Conservation (phyloP, 1,140 invertebrate genomes). For the Elymnias hypermnestra region DNA sequence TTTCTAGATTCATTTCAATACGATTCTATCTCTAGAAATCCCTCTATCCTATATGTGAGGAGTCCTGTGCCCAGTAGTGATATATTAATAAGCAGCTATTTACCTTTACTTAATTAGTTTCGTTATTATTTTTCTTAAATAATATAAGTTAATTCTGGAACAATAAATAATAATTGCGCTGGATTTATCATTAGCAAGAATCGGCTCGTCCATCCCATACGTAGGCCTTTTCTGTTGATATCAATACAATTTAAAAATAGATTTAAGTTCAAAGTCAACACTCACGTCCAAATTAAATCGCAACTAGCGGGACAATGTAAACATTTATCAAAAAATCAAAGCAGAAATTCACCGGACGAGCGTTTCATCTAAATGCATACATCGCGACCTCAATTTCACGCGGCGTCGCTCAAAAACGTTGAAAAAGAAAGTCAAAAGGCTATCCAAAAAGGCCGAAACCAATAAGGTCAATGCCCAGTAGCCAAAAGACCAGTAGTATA, state of each 20-base stretch:
- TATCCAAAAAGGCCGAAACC: slow-evolving; percentile 23
- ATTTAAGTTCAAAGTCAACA: not conserved
- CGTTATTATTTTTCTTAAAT: too few relatives aligned
- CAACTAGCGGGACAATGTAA: slow-evolving; percentile 8
- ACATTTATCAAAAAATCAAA: slow-evolving; percentile 26
- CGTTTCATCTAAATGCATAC: slow-evolving; percentile 27
- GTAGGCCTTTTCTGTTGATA: too few relatives aligned
- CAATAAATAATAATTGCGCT: too few relatives aligned
- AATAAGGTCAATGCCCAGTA: slow-evolving; percentile 21
- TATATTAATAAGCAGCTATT: too few relatives aligned
- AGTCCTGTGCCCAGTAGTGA: too few relatives aligned
- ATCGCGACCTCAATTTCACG: slow-evolving; percentile 37
- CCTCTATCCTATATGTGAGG: too few relatives aligned
- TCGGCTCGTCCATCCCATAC: too few relatives aligned
- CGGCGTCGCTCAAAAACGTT: slow-evolving; percentile 34
- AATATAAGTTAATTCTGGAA: too few relatives aligned
- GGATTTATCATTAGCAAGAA: too few relatives aligned
- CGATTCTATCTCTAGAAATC: too few relatives aligned
- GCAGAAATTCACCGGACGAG: slow-evolving; percentile 12
- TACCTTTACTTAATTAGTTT: too few relatives aligned
- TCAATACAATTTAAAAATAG: not conserved
- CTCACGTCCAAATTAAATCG: slow-evolving; percentile 7
- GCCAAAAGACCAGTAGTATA: slow-evolving; percentile 19
- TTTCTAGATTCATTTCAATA: too few relatives aligned
- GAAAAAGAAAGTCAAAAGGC: slow-evolving; percentile 20